A percentile compares a stretch with the other conserved stretches of the same genome.
Conservation (phyloP, 2,888 invertebrate species). For the Rhodophaea formosa region DNA sequence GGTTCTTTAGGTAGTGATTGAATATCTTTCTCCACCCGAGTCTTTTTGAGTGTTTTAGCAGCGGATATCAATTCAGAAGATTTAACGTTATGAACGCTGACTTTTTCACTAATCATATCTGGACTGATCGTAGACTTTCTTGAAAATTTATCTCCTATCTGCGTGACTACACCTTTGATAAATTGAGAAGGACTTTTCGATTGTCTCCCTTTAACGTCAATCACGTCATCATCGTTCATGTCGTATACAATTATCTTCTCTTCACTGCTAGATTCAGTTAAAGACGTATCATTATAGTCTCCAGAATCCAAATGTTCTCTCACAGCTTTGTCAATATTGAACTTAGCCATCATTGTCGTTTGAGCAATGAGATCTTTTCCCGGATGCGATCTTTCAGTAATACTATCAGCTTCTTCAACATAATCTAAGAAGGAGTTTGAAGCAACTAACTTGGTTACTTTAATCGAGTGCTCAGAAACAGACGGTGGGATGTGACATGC, state of each 20-base stretch:
- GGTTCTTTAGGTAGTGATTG: constrained; percentile 27
- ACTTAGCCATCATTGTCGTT: constrained; percentile 73
- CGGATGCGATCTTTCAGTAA: constrained; percentile 57
- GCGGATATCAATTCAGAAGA: constrained; percentile 59
- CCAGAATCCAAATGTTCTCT: constrained; percentile 69
- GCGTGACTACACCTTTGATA: constrained; percentile 50
- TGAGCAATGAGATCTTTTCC: constrained; percentile 63
- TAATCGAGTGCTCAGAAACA: constrained; percentile 64
- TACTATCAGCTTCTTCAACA: constrained; percentile 64
- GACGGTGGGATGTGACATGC: constrained; percentile 66
- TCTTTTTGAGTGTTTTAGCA: constrained; percentile 54
- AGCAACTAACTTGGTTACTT: constrained; percentile 58
- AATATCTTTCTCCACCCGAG: constrained; percentile 33
- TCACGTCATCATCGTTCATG: constrained; percentile 39
- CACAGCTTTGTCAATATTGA: constrained; percentile 63
- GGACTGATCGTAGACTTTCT: constrained; percentile 39
- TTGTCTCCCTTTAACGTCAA: constrained; percentile 35
- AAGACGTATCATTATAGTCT: constrained; percentile 64
- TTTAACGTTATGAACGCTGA: constrained; percentile 59
- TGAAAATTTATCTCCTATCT: constrained; percentile 51
- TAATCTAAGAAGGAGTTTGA: constrained; percentile 67
- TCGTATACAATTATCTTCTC: constrained; percentile 57
- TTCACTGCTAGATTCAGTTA: constrained; percentile 71
- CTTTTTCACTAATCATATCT: constrained; percentile 42
- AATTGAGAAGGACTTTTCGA: constrained; percentile 56